Percentiles rank a stretch among this genome's conserved stretches.
phyloP scores from a whole-genome alignment of 1,140 invertebrate species.

The Halictus rubicundus region DNA sequence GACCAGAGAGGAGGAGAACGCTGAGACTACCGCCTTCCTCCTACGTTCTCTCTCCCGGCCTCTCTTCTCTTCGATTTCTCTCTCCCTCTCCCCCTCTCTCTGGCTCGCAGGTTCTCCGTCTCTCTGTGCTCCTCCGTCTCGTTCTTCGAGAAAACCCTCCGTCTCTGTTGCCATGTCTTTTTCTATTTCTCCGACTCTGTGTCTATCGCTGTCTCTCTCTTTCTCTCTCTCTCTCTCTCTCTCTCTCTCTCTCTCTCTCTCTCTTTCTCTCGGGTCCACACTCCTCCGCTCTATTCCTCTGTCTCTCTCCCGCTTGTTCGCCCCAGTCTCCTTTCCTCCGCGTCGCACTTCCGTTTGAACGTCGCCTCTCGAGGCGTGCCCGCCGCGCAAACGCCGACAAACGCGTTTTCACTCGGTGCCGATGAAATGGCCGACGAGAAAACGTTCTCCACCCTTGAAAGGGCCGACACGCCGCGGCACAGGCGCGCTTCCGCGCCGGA shows the following conservation, averaged over 20 bases:
- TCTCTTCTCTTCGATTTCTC: slow-evolving; percentile 28
- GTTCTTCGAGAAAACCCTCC: too few species aligned
- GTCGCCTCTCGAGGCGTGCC: slow-evolving; percentile 58
- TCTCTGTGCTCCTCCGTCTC: too few species aligned
- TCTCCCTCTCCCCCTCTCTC: slow-evolving; percentile 18
- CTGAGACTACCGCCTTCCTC: slow-evolving; percentile 77
- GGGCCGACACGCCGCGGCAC: neutral
- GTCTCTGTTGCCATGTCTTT: neutral
- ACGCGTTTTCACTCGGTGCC: slow-evolving; percentile 64
- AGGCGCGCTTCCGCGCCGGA: neutral
- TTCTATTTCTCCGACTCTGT: too few species aligned
- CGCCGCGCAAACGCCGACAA: slow-evolving; percentile 69
- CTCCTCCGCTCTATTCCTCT: too few species aligned
- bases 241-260: too few species aligned
- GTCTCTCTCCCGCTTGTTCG: neutral
- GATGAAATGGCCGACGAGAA: slow-evolving; percentile 74
- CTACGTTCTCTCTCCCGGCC: slow-evolving; percentile 59
- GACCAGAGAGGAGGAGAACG: slow-evolving; percentile 76
- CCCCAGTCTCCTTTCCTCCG: slow-evolving; percentile 16
- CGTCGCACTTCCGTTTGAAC: slow-evolving; percentile 64
- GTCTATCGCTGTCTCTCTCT: slow-evolving; percentile 5
- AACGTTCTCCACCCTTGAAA: slow-evolving; percentile 55
- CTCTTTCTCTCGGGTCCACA: too few species aligned
- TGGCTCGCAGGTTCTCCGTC: too few species aligned
- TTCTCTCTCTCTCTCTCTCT: slow-evolving; percentile 12